These are phyloP conservation scores for Phoxinus phoxinus DNA, from an alignment of 2,113 vertebrate genomes.

Conservation along the genomic window DNA sequence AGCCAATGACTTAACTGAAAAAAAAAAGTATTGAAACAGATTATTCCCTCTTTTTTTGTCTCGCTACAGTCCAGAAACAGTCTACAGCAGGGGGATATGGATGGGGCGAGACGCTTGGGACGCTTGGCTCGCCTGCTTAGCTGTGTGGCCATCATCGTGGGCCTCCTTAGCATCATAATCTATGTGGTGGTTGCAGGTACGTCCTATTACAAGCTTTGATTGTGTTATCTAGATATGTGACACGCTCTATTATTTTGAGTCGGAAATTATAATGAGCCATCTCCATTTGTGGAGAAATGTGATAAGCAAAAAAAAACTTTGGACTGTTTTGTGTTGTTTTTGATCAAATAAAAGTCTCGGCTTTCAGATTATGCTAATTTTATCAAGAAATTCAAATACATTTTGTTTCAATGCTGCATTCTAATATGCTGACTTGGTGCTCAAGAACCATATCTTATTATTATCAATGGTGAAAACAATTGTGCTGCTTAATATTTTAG, in stretches of 20 bases:
- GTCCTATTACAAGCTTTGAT: neutral
- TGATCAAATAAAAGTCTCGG: neutral
- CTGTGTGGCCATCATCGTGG: constrained; percentile 83
- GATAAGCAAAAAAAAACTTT: neutral
- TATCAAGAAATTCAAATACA: neutral
- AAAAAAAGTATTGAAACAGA: neutral
- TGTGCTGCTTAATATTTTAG: neutral
- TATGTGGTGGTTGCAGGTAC: constrained; percentile 78
- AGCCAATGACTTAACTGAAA: neutral
- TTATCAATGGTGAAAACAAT: neutral
- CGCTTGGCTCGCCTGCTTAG: constrained; percentile 85
- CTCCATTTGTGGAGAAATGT: neutral
- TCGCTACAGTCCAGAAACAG: constrained; percentile 84
- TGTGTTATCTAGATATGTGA: neutral
- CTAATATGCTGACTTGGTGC: neutral
- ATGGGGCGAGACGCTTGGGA: constrained; percentile 84
- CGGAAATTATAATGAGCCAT: neutral
- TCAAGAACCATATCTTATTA: neutral
- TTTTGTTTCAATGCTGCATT: neutral
- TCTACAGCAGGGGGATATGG: constrained; percentile 82
- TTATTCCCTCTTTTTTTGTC: constrained; percentile 31
- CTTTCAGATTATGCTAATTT: neutral
- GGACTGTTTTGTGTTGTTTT: neutral
- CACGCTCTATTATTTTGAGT: neutral
- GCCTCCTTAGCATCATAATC: constrained; percentile 80